Conservation (phyloP, 2,113 vertebrate genomes). For the Carlito syrichta region DNA sequence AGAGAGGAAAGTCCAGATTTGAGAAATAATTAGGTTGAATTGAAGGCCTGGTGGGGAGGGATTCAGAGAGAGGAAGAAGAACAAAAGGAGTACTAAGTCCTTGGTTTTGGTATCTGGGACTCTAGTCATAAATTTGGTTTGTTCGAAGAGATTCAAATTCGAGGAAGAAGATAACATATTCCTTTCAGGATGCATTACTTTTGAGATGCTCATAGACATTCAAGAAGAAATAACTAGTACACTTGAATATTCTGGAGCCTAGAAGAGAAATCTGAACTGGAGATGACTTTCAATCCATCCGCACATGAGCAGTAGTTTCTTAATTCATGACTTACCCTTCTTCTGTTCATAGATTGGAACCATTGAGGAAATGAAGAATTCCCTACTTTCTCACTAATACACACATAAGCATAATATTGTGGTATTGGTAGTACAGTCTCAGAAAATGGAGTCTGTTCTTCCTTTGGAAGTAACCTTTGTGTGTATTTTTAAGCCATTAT, state of each 20-base stretch:
- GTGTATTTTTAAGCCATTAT: neutral
- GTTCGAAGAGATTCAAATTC: neutral
- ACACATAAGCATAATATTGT: neutral
- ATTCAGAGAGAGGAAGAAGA: neutral
- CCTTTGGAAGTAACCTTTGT: neutral
- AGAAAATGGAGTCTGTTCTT: neutral
- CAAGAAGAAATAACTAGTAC: neutral
- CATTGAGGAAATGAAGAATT: neutral
- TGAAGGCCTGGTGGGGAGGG: neutral
- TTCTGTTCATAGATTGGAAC: neutral
- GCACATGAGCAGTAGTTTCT: neutral
- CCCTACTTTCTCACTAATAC: neutral
- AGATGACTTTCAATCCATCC: neutral
- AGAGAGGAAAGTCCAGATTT: neutral
- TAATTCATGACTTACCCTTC: neutral
- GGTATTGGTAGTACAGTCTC: neutral
- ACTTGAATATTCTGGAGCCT: neutral
- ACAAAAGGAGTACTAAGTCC: neutral
- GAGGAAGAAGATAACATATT: neutral
- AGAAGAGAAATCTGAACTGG: neutral
- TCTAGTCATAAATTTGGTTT: neutral
- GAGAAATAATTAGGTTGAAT: neutral
- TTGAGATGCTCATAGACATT: neutral
- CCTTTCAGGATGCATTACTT: neutral
- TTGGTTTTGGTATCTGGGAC: neutral